These are phyloP conservation scores for Progne subis DNA, from an alignment of 2,113 vertebrate genomes.

Conservation along the genomic window DNA sequence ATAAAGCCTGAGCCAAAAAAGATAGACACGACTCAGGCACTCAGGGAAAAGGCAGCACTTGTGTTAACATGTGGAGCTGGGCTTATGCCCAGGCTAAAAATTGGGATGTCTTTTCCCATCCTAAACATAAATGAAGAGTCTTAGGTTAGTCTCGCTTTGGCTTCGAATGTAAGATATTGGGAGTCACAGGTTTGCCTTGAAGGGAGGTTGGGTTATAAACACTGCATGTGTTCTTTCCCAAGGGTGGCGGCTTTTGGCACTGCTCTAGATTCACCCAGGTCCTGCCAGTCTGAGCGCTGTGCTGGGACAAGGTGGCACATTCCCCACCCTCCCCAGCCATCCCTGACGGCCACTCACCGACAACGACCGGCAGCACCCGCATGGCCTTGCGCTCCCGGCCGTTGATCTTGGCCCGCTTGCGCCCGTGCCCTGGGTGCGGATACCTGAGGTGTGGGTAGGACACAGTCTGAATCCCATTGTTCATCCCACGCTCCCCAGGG, in stretches of 20 bases:
- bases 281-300: background rate
- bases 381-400: slow-evolving; percentile 91
- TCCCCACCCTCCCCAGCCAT: background rate
- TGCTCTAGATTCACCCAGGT: background rate
- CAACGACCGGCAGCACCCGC: slow-evolving; percentile 89
- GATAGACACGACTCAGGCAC: background rate
- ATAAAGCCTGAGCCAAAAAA: background rate
- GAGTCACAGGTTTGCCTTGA: background rate
- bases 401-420: slow-evolving; percentile 84
- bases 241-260: background rate
- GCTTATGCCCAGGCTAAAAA: background rate
- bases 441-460: slow-evolving; percentile 75
- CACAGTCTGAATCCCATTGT: slow-evolving; percentile 74
- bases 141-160: rapidly evolving
- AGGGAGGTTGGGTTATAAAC: background rate
- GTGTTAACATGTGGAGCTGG: background rate
- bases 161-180: background rate
- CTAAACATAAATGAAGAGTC: background rate
- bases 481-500: slow-evolving; percentile 72
- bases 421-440: slow-evolving; percentile 19
- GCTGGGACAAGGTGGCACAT: background rate
- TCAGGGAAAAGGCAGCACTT: background rate
- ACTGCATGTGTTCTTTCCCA: rapidly evolving
- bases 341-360: slow-evolving; percentile 79
- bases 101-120: background rate